A percentile compares a stretch with the other conserved stretches of the same genome.
Conservation (phyloP, 2,113 vertebrate genomes). For the Sakesphorus luctuosus region DNA sequence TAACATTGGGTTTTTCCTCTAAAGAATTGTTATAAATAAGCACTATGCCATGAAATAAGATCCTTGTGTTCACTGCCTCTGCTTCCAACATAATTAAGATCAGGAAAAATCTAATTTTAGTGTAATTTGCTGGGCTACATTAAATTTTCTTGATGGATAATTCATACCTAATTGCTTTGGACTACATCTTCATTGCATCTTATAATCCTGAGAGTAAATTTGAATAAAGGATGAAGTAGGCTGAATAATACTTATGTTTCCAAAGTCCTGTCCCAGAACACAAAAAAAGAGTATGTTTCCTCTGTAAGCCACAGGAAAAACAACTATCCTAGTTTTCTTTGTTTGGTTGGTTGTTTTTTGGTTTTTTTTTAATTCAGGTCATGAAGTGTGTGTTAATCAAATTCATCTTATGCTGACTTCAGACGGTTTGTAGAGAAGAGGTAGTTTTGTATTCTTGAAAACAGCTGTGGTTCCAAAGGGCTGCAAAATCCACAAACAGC, state of each 20-base stretch:
- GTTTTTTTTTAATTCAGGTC: not conserved
- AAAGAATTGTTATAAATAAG: constrained; percentile 46
- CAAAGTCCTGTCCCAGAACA: not conserved
- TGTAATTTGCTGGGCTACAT: constrained; percentile 37
- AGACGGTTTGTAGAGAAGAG: not conserved
- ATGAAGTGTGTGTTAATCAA: not conserved
- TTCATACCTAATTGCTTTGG: constrained; percentile 44
- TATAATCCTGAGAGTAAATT: constrained; percentile 33
- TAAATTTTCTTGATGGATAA: constrained; percentile 48
- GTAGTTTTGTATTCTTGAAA: not conserved
- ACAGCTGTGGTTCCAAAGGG: not conserved
- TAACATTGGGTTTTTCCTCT: constrained; percentile 38
- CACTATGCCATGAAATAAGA: constrained; percentile 23
- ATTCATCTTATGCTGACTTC: not conserved
- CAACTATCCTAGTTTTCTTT: not conserved
- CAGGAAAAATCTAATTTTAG: constrained; percentile 54
- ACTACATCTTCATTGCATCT: constrained; percentile 21
- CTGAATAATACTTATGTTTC: not conserved
- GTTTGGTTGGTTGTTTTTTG: too few relatives aligned
- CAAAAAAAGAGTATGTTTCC: not conserved
- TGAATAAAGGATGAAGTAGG: not conserved
- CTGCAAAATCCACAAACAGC: not conserved
- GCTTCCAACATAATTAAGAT: constrained; percentile 51
- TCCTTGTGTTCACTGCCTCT: not conserved
- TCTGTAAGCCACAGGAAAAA: not conserved